phyloP scores from a whole-genome alignment of 2,888 invertebrate species.

The Allacma fusca region DNA sequence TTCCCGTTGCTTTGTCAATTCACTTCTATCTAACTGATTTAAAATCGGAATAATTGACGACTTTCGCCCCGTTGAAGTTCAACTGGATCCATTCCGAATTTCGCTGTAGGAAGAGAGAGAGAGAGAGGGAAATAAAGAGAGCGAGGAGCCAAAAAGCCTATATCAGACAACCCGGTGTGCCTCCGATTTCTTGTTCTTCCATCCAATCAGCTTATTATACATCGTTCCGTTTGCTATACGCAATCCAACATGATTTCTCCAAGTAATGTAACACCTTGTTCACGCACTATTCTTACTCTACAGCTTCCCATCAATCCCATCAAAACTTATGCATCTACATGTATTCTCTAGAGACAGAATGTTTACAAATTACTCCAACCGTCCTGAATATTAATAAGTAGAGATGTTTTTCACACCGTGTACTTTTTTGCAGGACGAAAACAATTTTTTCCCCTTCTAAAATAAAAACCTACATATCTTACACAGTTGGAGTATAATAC shows the following conservation, averaged over 20 bases:
- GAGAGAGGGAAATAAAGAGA: background rate
- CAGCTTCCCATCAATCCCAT: too few species aligned
- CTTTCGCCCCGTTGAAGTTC: constrained; percentile 18
- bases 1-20: constrained; percentile 20
- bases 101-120: background rate
- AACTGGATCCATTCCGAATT: constrained; percentile 1
- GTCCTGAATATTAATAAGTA: too few species aligned
- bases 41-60: constrained; percentile 28
- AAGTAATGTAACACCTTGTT: constrained; percentile 2
- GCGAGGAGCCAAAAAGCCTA: background rate
- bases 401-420: too few species aligned
- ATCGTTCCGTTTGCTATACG: background rate
- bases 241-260: background rate
- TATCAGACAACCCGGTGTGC: background rate
- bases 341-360: too few species aligned
- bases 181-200: background rate
- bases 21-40: constrained; percentile 23
- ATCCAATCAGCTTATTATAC: background rate
- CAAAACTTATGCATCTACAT: too few species aligned
- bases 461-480: too few species aligned
- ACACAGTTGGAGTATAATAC: too few species aligned
- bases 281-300: background rate
- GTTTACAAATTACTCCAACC: too few species aligned
- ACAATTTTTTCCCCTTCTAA: too few species aligned
- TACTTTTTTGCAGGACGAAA: too few species aligned